Percentiles rank a stretch among this genome's conserved stretches.
Conservation (phyloP, 2,888 invertebrate species). For the Meliscaeva auricollis region DNA sequence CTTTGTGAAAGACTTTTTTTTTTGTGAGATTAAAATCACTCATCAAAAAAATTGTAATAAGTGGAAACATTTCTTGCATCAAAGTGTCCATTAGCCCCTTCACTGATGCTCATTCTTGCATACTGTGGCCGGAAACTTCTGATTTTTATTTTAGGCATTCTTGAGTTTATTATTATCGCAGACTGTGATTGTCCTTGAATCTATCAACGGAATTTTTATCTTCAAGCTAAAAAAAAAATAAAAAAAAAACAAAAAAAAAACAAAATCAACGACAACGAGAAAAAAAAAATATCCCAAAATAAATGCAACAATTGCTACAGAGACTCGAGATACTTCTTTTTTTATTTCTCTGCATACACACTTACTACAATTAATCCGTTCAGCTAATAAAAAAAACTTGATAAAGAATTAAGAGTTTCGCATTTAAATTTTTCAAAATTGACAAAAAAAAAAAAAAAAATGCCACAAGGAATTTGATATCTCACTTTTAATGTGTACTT, state of each 20-base stretch:
- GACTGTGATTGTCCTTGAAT: slow-evolving; percentile 46
- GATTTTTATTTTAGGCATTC: neutral
- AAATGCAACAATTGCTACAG: slow-evolving; percentile 6
- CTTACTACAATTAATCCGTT: slow-evolving; percentile 6
- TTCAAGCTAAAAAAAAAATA: too few species aligned
- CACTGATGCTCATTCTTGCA: neutral
- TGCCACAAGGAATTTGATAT: slow-evolving; percentile 23
- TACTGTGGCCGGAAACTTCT: slow-evolving; percentile 20
- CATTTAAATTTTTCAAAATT: neutral
- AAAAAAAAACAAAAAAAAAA: neutral
- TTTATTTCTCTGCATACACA: neutral
- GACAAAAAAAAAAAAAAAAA: neutral
- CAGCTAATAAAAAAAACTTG: slow-evolving; percentile 5
- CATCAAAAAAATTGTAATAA: too few species aligned
- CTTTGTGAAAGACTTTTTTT: too few species aligned
- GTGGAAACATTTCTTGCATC: too few species aligned
- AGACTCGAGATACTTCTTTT: neutral
- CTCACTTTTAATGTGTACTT: slow-evolving; percentile 29
- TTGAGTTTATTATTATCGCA: slow-evolving; percentile 45
- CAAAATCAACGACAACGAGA: slow-evolving; percentile 4
- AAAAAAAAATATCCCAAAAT: slow-evolving; percentile 29
- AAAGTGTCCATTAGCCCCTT: too few species aligned
- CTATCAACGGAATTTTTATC: slow-evolving; percentile 5
- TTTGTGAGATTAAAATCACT: too few species aligned
- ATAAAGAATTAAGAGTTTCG: slow-evolving; percentile 1